Percentiles rank a stretch among this genome's conserved stretches.
Evolutionary conservation across 2,113 vertebrate species (phyloP).

Genomic region (Camelus dromedarius): DNA sequence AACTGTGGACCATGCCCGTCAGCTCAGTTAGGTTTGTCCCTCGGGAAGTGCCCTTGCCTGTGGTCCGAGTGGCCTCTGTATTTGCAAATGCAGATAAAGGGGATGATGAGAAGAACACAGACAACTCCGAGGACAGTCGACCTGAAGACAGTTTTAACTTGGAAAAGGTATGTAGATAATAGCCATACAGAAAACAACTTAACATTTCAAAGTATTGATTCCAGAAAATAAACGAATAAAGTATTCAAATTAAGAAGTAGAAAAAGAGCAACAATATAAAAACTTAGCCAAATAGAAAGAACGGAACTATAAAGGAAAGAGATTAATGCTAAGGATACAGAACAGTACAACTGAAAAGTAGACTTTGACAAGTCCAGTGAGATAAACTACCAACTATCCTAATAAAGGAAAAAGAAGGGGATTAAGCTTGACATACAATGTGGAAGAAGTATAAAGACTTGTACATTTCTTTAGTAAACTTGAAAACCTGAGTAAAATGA

Average conservation of each 20-base stretch:
- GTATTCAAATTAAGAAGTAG: conserved; percentile 28
- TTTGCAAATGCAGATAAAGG: conserved; percentile 94
- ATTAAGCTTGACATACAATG: background rate
- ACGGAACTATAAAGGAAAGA: background rate
- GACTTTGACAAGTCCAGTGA: background rate
- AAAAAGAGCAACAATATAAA: conserved; percentile 25
- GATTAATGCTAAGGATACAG: background rate
- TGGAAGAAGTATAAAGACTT: background rate
- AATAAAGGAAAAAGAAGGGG: background rate
- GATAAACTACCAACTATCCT: background rate
- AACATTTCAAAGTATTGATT: conserved; percentile 7
- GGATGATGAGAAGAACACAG: conserved; percentile 93
- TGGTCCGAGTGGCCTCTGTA: conserved; percentile 98
- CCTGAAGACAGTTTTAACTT: conserved; percentile 87
- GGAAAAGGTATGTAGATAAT: conserved; percentile 87
- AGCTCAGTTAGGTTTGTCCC: conserved; percentile 96
- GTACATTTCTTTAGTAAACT: conserved; percentile 34
- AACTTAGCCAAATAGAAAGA: background rate
- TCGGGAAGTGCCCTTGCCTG: conserved; percentile 95
- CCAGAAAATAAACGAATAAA: conserved; percentile 22
- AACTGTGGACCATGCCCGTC: conserved; percentile 98
- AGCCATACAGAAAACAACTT: conserved; percentile 36
- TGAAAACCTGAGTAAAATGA: conserved; percentile 45
- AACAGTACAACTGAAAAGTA: background rate
- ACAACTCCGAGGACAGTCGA: conserved; percentile 92